phyloP scores from a whole-genome alignment of 2,797 vertebrate genomes.

The Clarias platycephalus region DNA sequence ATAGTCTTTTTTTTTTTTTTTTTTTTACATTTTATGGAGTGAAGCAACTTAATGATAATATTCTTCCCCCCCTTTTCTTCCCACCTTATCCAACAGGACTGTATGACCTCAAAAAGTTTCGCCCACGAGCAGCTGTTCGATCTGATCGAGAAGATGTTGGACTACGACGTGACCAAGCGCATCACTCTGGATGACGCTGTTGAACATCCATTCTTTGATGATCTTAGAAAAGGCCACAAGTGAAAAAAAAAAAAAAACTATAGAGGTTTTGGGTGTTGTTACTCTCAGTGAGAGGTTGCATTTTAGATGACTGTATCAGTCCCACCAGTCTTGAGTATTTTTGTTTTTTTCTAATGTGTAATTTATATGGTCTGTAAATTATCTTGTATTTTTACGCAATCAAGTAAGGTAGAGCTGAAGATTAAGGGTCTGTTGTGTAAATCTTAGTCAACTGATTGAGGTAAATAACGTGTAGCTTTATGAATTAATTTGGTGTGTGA shows the following conservation, averaged over 20 bases:
- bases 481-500: slow-evolving; percentile 17
- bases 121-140: slow-evolving; percentile 83
- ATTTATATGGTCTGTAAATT: slow-evolving; percentile 58
- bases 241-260: slow-evolving; percentile 18
- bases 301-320: slow-evolving; percentile 85
- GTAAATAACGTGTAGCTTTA: not conserved
- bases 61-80: not conserved
- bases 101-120: slow-evolving; percentile 76
- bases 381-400: slow-evolving; percentile 27
- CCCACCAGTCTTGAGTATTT: slow-evolving; percentile 58
- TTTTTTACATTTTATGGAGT: too few relatives aligned
- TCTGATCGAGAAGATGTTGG: slow-evolving; percentile 85
- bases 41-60: not conserved
- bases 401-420: not conserved
- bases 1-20: too few relatives aligned
- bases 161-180: slow-evolving; percentile 79
- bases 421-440: not conserved
- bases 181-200: slow-evolving; percentile 83
- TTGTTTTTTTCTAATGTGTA: slow-evolving; percentile 49
- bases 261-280: not conserved
- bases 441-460: not conserved
- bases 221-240: slow-evolving; percentile 59
- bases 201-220: slow-evolving; percentile 80
- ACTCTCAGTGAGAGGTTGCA: slow-evolving; percentile 67
- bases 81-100: slow-evolving; percentile 69